Base-by-base conservation (phyloP, 1,140 invertebrate species). In the Drosophila pruinosa region DNA sequence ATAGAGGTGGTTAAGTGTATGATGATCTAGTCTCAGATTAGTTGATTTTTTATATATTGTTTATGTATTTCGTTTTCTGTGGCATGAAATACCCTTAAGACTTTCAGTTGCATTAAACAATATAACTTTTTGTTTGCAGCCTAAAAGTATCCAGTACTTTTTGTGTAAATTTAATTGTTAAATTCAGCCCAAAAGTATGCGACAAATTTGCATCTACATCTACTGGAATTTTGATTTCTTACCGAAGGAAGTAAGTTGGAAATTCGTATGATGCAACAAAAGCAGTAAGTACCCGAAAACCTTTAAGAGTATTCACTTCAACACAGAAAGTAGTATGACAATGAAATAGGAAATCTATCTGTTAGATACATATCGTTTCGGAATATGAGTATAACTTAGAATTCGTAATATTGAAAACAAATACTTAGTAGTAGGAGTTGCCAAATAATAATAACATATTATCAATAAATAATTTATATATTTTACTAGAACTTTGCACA, bases 391-490 rank as follows among this genome's bases (percentile, higher is more conserved):
- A n/a, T n/a, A n/a, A n/a, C n/a, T n/a, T n/a, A n/a, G n/a, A n/a
- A n/a, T n/a, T n/a, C n/a, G n/a, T n/a, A n/a, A n/a, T n/a, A n/a
- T n/a, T n/a, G n/a, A 17, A 10, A 3, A 28, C 26, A 28, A 28
- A 7, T 2, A 2, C 4, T 5, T n/a, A 14, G 36, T 6, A 39
- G 14, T 7, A 39, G 17, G 28, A 39, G 17, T 6, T 15, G 14
- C 4, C 14, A 6, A 43, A 43, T 26, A 26, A 43, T 34, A 61
- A 28, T 28, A 6, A 28, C 8, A 34, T 34, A 34, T 34, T 3
- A 73, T 82, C 75, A 88, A 86, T 86, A 88, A 86, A 86, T 88
- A 86, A 75, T 54, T 86, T 58, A 81, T 75, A 62, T 86, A 85
- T 85, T 88, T 86, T 17, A 62, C 80, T 86, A 81, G 19, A 69